Conservation (phyloP, 2,113 vertebrate species). For the Ia io region DNA sequence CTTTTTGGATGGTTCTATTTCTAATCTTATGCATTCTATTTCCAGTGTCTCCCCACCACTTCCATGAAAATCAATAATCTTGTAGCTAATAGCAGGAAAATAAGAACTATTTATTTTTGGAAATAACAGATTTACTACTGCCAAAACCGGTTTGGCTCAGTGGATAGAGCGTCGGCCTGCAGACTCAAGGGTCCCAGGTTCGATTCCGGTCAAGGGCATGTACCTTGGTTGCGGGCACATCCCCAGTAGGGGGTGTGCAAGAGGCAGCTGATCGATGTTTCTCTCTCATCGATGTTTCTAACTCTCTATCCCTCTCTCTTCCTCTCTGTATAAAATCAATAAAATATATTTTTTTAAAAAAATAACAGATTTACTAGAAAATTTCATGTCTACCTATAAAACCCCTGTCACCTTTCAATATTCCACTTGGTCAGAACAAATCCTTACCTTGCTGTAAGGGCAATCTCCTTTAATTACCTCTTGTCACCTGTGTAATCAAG, state of each 20-base stretch:
- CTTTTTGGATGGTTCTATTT: not conserved
- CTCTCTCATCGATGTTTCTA: too few species aligned
- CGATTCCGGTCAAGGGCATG: too few species aligned
- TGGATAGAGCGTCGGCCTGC: too few species aligned
- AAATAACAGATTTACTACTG: not conserved
- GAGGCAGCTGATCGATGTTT: too few species aligned
- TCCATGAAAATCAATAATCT: conserved; percentile 2
- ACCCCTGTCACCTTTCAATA: not conserved
- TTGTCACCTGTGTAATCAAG: not conserved
- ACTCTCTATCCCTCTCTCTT: too few species aligned
- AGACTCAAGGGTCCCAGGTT: too few species aligned
- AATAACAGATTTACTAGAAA: not conserved
- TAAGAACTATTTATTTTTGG: not conserved
- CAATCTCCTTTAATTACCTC: not conserved
- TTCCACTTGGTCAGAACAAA: not conserved
- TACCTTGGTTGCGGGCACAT: too few species aligned
- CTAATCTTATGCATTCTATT: conserved; percentile 42
- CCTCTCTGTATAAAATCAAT: too few species aligned
- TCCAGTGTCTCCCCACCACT: not conserved
- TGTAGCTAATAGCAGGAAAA: not conserved
- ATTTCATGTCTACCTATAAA: not conserved
- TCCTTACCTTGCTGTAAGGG: not conserved
- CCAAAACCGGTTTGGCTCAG: too few species aligned
- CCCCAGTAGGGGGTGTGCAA: too few species aligned
- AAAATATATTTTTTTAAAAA: too few species aligned